These are phyloP conservation scores for Diplodus sargus DNA, from an alignment of 2,797 vertebrate genomes.

Conservation along the genomic window DNA sequence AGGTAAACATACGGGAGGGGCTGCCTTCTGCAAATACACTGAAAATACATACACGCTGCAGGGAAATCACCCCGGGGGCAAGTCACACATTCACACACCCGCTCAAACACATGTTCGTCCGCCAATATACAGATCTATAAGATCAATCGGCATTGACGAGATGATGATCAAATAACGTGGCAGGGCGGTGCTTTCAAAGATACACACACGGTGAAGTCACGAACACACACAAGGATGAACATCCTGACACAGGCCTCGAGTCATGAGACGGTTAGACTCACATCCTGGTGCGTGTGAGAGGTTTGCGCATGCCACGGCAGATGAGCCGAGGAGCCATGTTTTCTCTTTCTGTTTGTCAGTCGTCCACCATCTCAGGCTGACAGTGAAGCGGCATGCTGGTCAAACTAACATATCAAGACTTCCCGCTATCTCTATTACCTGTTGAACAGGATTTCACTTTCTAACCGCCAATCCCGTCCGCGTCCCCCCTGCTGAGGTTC, in stretches of 20 bases:
- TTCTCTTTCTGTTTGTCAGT: slow-evolving; percentile 24
- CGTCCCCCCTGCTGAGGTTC: slow-evolving; percentile 78
- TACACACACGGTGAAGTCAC: slow-evolving; percentile 52
- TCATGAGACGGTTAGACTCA: slow-evolving; percentile 74
- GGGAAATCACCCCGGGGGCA: slow-evolving; percentile 46
- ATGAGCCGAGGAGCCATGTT: slow-evolving; percentile 13
- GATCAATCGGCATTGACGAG: slow-evolving; percentile 35
- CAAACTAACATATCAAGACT: background rate
- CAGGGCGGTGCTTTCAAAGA: slow-evolving; percentile 46
- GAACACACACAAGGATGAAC: slow-evolving; percentile 84
- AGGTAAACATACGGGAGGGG: slow-evolving; percentile 57
- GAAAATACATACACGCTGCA: slow-evolving; percentile 38
- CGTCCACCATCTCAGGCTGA: slow-evolving; percentile 22
- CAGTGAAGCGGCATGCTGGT: slow-evolving; percentile 7
- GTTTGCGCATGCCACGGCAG: background rate
- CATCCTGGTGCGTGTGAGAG: slow-evolving; percentile 77
- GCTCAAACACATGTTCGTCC: slow-evolving; percentile 10
- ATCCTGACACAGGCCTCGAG: slow-evolving; percentile 79
- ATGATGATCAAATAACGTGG: slow-evolving; percentile 61
- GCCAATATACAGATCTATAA: slow-evolving; percentile 36
- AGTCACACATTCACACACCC: slow-evolving; percentile 1
- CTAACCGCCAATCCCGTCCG: slow-evolving; percentile 67
- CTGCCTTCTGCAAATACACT: slow-evolving; percentile 55
- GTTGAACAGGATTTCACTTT: slow-evolving; percentile 84
- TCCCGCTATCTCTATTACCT: slow-evolving; percentile 65